A percentile compares a stretch with the other conserved stretches of the same genome.
Conservation (phyloP, 2,113 vertebrate genomes). For the Atrichornis clamosus region DNA sequence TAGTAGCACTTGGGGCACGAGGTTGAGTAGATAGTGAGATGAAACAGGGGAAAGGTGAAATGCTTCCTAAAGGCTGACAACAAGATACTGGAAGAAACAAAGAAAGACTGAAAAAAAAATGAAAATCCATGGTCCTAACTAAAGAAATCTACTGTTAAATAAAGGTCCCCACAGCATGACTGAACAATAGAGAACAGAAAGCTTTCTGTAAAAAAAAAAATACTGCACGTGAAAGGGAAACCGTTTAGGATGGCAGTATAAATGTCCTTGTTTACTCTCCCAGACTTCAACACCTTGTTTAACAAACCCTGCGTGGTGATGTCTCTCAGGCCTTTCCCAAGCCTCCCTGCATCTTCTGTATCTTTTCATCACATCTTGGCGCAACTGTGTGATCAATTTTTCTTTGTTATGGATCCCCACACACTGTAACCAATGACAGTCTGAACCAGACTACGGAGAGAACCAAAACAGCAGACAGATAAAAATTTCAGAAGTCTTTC, state of each 20-base stretch:
- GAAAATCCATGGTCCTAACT: neutral
- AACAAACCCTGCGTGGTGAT: neutral
- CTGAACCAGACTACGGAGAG: neutral
- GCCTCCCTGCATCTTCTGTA: neutral
- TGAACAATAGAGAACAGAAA: neutral
- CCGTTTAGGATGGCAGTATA: neutral
- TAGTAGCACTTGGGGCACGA: slow-evolving; percentile 14
- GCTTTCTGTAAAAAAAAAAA: neutral
- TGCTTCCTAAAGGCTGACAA: neutral
- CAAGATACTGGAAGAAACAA: neutral
- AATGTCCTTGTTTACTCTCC: neutral
- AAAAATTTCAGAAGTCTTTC: neutral
- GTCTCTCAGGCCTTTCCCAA: neutral
- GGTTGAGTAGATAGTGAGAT: slow-evolving; percentile 18
- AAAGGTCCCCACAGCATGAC: neutral
- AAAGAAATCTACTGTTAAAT: neutral
- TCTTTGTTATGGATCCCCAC: neutral
- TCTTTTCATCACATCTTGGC: neutral
- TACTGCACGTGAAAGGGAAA: neutral
- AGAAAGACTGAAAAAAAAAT: neutral
- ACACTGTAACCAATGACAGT: neutral
- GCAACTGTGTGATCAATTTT: neutral
- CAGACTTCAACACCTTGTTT: neutral
- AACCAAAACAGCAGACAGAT: neutral
- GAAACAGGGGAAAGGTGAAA: slow-evolving; percentile 45